These are phyloP conservation scores for Axinella damicornis DNA, from an alignment of 37 sponge, comb jelly and placozoan genomes.

Conservation along the genomic window DNA sequence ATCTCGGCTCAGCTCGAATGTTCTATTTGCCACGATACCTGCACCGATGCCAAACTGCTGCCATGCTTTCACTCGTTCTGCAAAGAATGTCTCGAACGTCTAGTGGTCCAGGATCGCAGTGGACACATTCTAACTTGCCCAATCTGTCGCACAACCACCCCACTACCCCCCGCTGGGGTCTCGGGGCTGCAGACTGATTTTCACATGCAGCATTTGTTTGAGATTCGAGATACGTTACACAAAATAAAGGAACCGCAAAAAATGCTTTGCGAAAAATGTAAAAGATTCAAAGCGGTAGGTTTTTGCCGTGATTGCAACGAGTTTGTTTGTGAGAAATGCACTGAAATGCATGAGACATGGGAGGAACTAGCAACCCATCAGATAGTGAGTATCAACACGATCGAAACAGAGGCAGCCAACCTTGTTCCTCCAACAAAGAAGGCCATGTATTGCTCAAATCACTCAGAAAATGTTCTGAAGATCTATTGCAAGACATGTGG, in stretches of 20 bases:
- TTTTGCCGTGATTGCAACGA: slow-evolving; percentile 28
- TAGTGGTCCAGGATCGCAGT: not conserved
- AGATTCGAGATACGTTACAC: slow-evolving; percentile 15
- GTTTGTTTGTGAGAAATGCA: slow-evolving; percentile 32
- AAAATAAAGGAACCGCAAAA: slow-evolving; percentile 5
- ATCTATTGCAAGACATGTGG: slow-evolving; percentile 55
- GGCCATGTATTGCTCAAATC: not conserved
- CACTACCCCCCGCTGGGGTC: not conserved
- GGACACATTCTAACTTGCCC: not conserved
- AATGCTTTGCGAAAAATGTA: slow-evolving; percentile 26
- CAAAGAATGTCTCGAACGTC: slow-evolving; percentile 1
- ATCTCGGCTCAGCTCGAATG: slow-evolving; percentile 10
- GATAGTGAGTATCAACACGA: not conserved
- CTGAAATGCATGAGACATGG: slow-evolving; percentile 13
- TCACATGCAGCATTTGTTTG: slow-evolving; percentile 32
- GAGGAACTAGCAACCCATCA: slow-evolving; percentile 15
- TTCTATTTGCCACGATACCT: slow-evolving; percentile 9
- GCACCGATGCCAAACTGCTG: slow-evolving; percentile 16
- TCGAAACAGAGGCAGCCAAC: not conserved
- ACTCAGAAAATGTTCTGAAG: not conserved
- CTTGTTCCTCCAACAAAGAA: slow-evolving; percentile 2
- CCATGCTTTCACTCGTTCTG: slow-evolving; percentile 11
- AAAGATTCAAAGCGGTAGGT: not conserved
- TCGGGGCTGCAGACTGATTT: not conserved
- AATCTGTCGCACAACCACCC: slow-evolving; percentile 8